Percentiles rank a stretch among this genome's conserved stretches.
Evolutionary conservation across 1,140 invertebrate species (phyloP).

Genomic region (Babylonia areolata): DNA sequence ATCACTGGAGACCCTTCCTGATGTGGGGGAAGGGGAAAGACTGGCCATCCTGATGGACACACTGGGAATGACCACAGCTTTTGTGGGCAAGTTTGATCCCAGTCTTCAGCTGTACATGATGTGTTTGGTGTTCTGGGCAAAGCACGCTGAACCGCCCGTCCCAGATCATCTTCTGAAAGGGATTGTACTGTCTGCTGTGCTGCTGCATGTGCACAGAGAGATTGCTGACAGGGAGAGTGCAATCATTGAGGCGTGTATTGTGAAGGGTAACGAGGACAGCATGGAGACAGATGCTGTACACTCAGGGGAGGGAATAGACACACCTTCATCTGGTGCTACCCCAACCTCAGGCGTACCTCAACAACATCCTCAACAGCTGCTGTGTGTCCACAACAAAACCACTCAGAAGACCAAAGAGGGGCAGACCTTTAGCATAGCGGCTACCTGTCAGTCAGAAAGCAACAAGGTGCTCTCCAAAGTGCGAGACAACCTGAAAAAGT

Average conservation of each 20-base stretch:
- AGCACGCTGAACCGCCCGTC: conserved; percentile 71
- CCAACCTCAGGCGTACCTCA: background rate
- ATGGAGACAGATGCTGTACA: background rate
- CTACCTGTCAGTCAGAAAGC: background rate
- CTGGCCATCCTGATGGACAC: conserved; percentile 53
- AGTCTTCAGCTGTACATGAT: conserved; percentile 82
- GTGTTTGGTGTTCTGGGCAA: conserved; percentile 83
- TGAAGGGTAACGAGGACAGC: conserved; percentile 13
- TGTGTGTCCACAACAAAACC: background rate
- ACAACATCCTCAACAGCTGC: background rate
- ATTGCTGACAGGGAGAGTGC: conserved; percentile 9
- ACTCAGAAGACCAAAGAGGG: background rate
- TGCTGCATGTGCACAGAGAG: conserved; percentile 53
- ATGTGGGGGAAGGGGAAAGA: conserved; percentile 39
- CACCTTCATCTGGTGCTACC: background rate
- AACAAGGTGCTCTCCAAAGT: conserved; percentile 36
- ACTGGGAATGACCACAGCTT: conserved; percentile 43
- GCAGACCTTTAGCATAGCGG: conserved; percentile 7
- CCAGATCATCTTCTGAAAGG: conserved; percentile 54
- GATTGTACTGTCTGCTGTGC: conserved; percentile 59
- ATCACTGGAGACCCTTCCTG: conserved; percentile 52
- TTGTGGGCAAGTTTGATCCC: conserved; percentile 77
- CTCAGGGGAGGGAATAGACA: background rate
- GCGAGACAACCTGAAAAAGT: conserved; percentile 55
- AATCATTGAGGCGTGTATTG: background rate